These are phyloP conservation scores for Theocolax elegans DNA, from an alignment of 1,140 invertebrate genomes.

Conservation along the genomic window DNA sequence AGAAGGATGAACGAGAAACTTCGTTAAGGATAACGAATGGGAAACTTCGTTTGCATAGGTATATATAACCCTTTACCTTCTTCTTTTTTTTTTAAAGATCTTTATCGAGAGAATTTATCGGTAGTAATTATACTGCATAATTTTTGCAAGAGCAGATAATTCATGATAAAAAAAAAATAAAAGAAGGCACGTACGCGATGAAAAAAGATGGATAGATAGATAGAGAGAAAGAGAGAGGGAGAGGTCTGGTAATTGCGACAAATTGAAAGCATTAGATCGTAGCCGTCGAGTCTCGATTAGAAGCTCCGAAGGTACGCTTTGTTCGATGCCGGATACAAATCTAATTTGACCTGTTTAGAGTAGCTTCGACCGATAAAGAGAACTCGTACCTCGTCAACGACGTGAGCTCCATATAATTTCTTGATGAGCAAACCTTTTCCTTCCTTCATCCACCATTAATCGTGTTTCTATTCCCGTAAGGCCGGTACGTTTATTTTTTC, in stretches of 20 bases:
- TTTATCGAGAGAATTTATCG: not conserved
- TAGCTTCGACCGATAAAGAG: slow-evolving; percentile 17
- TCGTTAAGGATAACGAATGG: not conserved
- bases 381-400: slow-evolving; percentile 12
- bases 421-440: not conserved
- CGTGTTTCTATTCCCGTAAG: not conserved
- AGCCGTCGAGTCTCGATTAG: slow-evolving; percentile 31
- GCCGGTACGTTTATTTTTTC: not conserved
- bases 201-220: not conserved
- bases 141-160: not conserved
- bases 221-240: not conserved
- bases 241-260: slow-evolving; percentile 32
- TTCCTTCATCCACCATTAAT: slow-evolving; percentile 17
- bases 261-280: slow-evolving; percentile 38
- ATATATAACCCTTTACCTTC: not conserved
- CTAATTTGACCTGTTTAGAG: slow-evolving; percentile 33
- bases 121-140: not conserved
- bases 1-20: not conserved
- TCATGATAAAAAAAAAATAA: not conserved
- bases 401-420: slow-evolving; percentile 18
- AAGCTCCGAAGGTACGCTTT: slow-evolving; percentile 13
- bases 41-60: not conserved
- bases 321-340: slow-evolving; percentile 8
- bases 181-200: not conserved
- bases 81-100: not conserved